Conservation (phyloP, 23 tunicate species). For the Styela clava region DNA sequence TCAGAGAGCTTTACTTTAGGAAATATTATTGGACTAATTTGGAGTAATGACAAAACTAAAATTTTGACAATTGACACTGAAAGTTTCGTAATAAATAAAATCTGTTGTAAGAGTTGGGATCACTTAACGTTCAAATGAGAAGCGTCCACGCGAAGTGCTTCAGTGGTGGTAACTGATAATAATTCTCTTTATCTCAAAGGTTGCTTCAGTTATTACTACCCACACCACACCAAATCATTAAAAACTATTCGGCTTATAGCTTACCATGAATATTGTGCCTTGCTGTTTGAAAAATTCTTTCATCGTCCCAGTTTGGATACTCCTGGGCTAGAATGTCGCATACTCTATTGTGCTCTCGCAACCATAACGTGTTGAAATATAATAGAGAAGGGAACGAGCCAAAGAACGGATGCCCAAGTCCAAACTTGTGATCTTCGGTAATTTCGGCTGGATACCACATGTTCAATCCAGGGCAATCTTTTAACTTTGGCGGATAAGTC, state of each 20-base stretch:
- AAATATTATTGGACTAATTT: too few species aligned
- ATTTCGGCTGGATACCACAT: constrained; percentile 11
- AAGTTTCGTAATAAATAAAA: too few species aligned
- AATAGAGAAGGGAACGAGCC: constrained; percentile 35
- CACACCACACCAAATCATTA: too few species aligned
- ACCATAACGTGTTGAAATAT: constrained; percentile 34
- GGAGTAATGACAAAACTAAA: too few species aligned
- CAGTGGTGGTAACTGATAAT: too few species aligned
- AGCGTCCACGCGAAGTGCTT: too few species aligned
- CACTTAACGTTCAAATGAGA: too few species aligned
- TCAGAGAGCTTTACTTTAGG: too few species aligned
- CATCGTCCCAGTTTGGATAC: constrained; percentile 62
- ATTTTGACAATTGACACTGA: too few species aligned
- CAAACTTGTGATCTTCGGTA: constrained; percentile 29
- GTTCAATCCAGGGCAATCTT: constrained; percentile 11
- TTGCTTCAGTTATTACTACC: too few species aligned
- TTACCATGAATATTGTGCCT: constrained; percentile 34
- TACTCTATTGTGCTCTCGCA: constrained; percentile 59
- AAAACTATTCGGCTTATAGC: neutral
- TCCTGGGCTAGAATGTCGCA: constrained; percentile 33
- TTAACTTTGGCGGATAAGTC: constrained; percentile 20
- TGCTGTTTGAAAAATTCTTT: constrained; percentile 47
- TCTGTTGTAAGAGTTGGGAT: too few species aligned
- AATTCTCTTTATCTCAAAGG: too few species aligned
- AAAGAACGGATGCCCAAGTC: constrained; percentile 47